phyloP scores from a whole-genome alignment of 2,797 vertebrate genomes.

The Neostethus bicornis region DNA sequence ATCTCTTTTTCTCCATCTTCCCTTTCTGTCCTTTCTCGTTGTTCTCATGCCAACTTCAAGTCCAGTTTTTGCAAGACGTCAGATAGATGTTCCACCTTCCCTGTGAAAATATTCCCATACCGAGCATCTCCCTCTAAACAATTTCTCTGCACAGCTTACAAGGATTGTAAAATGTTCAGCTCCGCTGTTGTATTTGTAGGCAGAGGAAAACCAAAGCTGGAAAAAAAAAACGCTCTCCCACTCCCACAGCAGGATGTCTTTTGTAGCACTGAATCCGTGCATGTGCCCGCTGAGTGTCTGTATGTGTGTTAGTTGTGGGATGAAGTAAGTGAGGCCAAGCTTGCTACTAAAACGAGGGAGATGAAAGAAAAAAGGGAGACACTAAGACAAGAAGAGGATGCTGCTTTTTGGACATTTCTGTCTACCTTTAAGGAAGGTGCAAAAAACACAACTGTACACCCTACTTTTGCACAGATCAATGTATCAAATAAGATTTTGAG shows the following conservation, averaged over 20 bases:
- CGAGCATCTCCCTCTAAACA: slow-evolving; percentile 39
- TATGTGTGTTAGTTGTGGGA: slow-evolving; percentile 67
- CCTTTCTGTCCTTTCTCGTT: slow-evolving; percentile 12
- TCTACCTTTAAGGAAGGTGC: slow-evolving; percentile 30
- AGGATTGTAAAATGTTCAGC: slow-evolving; percentile 45
- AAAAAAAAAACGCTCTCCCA: slow-evolving; percentile 68
- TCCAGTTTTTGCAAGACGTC: slow-evolving; percentile 28
- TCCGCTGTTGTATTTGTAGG: slow-evolving; percentile 53
- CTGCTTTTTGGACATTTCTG: slow-evolving; percentile 59
- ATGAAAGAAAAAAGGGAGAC: slow-evolving; percentile 48
- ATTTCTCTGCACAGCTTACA: slow-evolving; percentile 42
- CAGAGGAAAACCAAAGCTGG: slow-evolving; percentile 60
- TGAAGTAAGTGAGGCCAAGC: slow-evolving; percentile 67
- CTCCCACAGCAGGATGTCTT: slow-evolving; percentile 67
- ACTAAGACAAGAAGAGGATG: slow-evolving; percentile 44
- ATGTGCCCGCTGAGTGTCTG: slow-evolving; percentile 44
- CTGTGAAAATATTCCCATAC: slow-evolving; percentile 31
- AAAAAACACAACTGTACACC: slow-evolving; percentile 5
- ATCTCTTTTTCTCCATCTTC: slow-evolving; percentile 25
- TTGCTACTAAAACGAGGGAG: slow-evolving; percentile 57
- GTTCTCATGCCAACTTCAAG: slow-evolving; percentile 24
- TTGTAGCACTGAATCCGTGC: slow-evolving; percentile 67
- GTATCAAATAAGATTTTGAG: slow-evolving; percentile 33
- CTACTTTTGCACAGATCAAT: slow-evolving; percentile 42
- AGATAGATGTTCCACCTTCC: slow-evolving; percentile 22